Evolutionary conservation across 2,113 vertebrate species (phyloP).

Genomic region (Alexandromys fortis): DNA sequence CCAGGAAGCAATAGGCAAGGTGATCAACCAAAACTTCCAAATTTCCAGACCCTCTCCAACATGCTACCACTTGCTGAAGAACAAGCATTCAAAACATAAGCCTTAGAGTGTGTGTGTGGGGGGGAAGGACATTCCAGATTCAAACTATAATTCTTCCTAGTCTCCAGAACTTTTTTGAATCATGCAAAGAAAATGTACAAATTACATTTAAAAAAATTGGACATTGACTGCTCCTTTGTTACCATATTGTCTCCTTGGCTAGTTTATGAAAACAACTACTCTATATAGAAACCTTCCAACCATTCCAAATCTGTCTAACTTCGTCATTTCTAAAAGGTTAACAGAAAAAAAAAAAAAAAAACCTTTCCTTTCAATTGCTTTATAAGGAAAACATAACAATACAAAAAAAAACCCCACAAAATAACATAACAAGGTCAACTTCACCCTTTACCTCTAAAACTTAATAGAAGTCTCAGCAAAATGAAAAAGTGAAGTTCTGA

Average conservation of each 20-base stretch:
- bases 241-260: background rate
- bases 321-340: background rate
- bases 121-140: background rate
- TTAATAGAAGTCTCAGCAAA: background rate
- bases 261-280: background rate
- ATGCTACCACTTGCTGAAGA: background rate
- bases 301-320: background rate
- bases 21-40: background rate
- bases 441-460: slow-evolving; percentile 10
- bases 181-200: background rate
- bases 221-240: background rate
- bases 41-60: no score
- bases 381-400: background rate
- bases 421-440: background rate
- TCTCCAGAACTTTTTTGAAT: background rate
- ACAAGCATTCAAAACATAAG: background rate
- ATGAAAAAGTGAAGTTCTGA: slow-evolving; percentile 1
- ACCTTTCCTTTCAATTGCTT: background rate
- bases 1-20: background rate
- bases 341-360: background rate
- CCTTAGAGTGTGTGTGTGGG: no score
- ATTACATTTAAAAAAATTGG: slow-evolving; percentile 7
- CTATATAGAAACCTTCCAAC: slow-evolving; percentile 18
- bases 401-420: background rate
- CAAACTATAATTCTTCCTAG: background rate